Base-by-base conservation (phyloP, 2,797 vertebrate species). In the Danionella dracula region DNA sequence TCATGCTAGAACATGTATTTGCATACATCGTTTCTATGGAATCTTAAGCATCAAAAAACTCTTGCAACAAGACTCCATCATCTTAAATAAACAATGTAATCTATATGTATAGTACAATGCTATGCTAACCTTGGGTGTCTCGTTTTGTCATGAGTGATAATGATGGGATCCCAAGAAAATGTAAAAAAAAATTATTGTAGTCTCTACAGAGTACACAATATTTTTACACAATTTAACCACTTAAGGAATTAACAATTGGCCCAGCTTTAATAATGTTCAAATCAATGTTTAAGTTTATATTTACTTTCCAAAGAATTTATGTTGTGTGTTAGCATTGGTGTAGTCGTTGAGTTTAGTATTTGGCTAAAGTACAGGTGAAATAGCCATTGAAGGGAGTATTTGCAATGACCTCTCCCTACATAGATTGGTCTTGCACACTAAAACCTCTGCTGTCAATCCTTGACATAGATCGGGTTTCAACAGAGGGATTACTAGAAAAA, bases 401-500 rank as follows among this genome's bases (percentile, higher is more conserved):
- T 76, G 40, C 56, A 73, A 63, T 69, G 41, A 68, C 70, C 68
- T 74, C 66, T n/a, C 64, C 50, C 46, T 40, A 45, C 62, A 63
- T 37, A 45, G 27, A 49, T 70, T 61, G 71, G 35, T 57, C 66
- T 72, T 66, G 59, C 68, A 72, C 50, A 64, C 44, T 58, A 48
- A 62, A 67, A 66, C 67, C 75, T 50, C 63, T 68, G 56, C 54
- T 79, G 64, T 69, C 10, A 81, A 83, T 71, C 64, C 61, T 74
- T 77, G 70, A 67, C 61, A 42, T 74, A 74, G 78, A 76, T 81
- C 74, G 59, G 57, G 71, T 81, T 74, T 74, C 79, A 78, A 81
- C 75, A 75, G 71, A 66, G 71, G 78, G 79, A 81, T 81, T 81
- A 81, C 66, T 77, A 63, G 68, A 74, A 73, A 78, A 75, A 76